Percentiles rank a stretch among this genome's conserved stretches.
Conservation (phyloP, 2,888 invertebrate species). For the Ectemnius lituratus region DNA sequence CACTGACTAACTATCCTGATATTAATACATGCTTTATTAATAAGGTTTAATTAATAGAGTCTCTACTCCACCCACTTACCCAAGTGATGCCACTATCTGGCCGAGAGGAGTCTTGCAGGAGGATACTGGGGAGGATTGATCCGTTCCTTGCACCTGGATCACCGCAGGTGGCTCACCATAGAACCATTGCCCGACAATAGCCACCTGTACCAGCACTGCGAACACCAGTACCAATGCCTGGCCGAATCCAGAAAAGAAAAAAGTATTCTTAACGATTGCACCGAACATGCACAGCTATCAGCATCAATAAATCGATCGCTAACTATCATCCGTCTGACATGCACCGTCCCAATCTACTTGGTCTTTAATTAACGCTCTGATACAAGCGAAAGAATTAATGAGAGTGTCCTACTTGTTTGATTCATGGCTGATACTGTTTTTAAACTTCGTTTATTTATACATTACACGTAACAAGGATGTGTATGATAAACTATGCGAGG, state of each 20-base stretch:
- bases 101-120: constrained; percentile 74
- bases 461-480: no score
- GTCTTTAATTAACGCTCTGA: constrained; percentile 12
- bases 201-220: constrained; percentile 93
- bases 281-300: background rate
- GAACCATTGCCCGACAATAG: constrained; percentile 91
- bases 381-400: constrained; percentile 6
- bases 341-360: background rate
- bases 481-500: no score
- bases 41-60: background rate
- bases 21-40: background rate
- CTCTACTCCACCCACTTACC: constrained; percentile 57
- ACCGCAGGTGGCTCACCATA: constrained; percentile 86
- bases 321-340: background rate
- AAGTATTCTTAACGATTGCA: constrained; percentile 14
- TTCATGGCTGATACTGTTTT: no score
- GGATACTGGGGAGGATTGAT: constrained; percentile 49
- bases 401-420: no score
- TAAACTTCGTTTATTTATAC: no score
- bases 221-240: constrained; percentile 89
- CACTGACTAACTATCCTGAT: background rate
- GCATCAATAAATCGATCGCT: background rate
- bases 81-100: constrained; percentile 74
- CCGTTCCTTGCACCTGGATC: constrained; percentile 62
- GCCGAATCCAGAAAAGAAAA: constrained; percentile 21